Evolutionary conservation across 2,797 vertebrate species (phyloP), one percentile per base, ranked within the genome.

Genomic region (Carcharodon carcharias): DNA sequence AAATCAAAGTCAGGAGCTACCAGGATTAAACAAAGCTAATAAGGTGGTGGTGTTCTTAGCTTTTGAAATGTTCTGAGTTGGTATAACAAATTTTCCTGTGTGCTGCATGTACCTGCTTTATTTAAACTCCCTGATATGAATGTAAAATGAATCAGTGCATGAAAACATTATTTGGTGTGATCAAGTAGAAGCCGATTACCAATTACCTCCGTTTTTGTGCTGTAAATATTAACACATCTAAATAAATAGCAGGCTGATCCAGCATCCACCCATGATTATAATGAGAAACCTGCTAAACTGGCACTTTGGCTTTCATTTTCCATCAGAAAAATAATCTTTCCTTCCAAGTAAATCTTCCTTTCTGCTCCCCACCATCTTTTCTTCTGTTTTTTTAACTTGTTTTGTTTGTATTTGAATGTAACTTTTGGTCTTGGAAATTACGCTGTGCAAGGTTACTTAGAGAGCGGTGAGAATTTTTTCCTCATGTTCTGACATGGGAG

Each of bases 91-190:
- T 50, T 71, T 69, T 45, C 12, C 40, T 35, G 16, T 23, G 23
- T 69, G n/a, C 28, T 71, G 2, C 21, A 28, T 45, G 23, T 69
- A 2, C 5, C 28, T 73, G 23, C 28, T 54, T 65, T 73, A 54
- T 95, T 71, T 73, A 71, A 95, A 50, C 23, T 35, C 4, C 94
- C 28, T 40, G 40, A 73, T 95, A 56, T 95, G 67, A 95, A 95
- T 73, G 26, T 28, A 95, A 65, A 95, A 95, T 95, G 40, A 95
- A 95, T 69, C 61, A 95, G n/a, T 54, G 40, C 40, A 35, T 95
- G 73, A 56, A 95, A 95, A 31, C 65, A 69, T 45, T 69, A 95
- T 69, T 65, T 95, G 63, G 35, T 95, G n/a, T 67, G 92, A 40
- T 95, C 67, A 95, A 73, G 94, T 11, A 50, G 94, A 77, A 56